Evolutionary conservation across 2,888 invertebrate species (phyloP), one percentile per base, ranked within the genome.

Genomic region (Cylloceria caligata): DNA sequence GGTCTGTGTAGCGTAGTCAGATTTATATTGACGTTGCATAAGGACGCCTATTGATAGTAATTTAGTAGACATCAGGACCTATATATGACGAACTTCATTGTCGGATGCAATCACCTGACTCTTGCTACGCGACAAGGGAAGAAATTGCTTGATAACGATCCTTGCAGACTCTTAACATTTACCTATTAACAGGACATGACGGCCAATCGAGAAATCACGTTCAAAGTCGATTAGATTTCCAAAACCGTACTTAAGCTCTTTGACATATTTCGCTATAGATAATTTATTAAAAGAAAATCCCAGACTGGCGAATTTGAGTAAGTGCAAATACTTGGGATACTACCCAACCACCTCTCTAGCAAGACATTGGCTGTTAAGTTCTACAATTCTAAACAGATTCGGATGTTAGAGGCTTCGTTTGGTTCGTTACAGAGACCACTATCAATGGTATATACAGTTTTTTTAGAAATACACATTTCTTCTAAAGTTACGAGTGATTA

Each of bases 1-100:
- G 30, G 39, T 30, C 34, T 9, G 27, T 45, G 27, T 19, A 39
- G 24, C 16, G 60, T 49, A 9, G 75, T 67, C 52, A 47, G 67
- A 77, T 72, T 76, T 65, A 76, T 71, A 52, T 47, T 72, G 78
- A 78, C 78, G 81, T 78, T 24, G 36, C 16, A 65, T 71, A 76
- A 80, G 69, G 80, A 65, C 72, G 71, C 60, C 24, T 52, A 67
- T 42, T 49, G 81, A 77, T 27, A 7, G 30, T 77, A 81, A 77
- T 57, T 81, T 67, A 77, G 52, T 30, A 16, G 16, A 45, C 49
- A 19, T 47, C 49, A 21, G 57, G 13, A 47, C 11, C 76, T 34
- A 24, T 21, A 21, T n/a, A 30, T 7, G 57, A 71, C 49, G 42
- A 65, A 71, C 45, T 60, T 71, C 71, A 71, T 13, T 30, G 30